Evolutionary conservation across 2,888 invertebrate genomes (phyloP).

Genomic region (Drosophila falleni): DNA sequence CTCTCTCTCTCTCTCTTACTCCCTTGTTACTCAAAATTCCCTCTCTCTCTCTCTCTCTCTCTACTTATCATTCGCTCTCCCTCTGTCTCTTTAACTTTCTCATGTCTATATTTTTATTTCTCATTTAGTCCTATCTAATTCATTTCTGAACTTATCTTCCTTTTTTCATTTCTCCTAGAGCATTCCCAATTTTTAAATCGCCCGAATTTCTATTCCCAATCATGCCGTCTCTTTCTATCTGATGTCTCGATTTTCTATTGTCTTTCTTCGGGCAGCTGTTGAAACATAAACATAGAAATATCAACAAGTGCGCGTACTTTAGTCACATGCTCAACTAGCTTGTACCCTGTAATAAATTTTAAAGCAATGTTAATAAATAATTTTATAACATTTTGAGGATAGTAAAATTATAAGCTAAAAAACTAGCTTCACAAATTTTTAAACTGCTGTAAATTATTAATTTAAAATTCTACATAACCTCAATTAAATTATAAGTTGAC

Average conservation of each 20-base stretch:
- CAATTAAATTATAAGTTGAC: not conserved
- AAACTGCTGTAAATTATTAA: too few species aligned
- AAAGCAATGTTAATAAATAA: not conserved
- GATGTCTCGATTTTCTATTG: not conserved
- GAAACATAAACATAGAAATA: not conserved
- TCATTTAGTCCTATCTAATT: not conserved
- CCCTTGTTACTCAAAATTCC: not conserved
- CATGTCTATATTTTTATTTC: not conserved
- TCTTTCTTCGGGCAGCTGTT: conserved; percentile 9
- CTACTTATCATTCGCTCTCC: not conserved
- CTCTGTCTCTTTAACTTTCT: not conserved
- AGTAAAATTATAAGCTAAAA: not conserved
- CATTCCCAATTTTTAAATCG: not conserved
- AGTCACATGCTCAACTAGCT: conserved; percentile 12
- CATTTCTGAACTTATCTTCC: not conserved
- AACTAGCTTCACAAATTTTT: not conserved
- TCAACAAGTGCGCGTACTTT: not conserved
- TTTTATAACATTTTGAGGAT: not conserved
- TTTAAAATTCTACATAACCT: too few species aligned
- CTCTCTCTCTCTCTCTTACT: not conserved
- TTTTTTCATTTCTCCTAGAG: not conserved
- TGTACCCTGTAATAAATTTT: not conserved
- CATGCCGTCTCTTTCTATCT: not conserved
- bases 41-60: conserved; percentile 1
- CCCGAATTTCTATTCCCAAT: not conserved